phyloP scores from a whole-genome alignment of 2,797 vertebrate species.

The Rhinichthys osculus region DNA sequence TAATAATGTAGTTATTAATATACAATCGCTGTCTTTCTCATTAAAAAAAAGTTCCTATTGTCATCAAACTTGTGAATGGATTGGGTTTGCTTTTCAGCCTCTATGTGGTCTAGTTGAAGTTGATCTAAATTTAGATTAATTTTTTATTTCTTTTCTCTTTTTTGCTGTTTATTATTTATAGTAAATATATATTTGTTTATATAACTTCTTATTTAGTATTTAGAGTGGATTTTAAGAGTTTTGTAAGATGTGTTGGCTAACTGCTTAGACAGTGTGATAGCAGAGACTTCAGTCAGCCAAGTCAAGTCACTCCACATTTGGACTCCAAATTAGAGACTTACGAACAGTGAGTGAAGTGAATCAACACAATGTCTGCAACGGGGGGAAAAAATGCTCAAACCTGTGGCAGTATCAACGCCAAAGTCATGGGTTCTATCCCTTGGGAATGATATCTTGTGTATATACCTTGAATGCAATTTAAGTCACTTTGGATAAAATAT shows the following conservation, averaged over 20 bases:
- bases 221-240: neutral
- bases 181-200: neutral
- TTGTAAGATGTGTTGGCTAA: neutral
- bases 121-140: neutral
- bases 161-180: neutral
- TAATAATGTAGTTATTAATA: neutral
- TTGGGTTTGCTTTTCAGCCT: neutral
- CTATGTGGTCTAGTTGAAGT: neutral
- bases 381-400: neutral
- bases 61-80: neutral
- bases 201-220: neutral
- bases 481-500: neutral
- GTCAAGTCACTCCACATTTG: neutral
- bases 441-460: neutral
- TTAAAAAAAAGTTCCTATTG: neutral
- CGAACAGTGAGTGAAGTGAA: neutral
- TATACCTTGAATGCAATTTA: neutral
- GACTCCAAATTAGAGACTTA: neutral
- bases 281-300: neutral
- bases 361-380: no score
- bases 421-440: neutral
- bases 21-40: neutral
- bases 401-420: neutral
- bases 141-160: neutral
- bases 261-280: neutral